Conservation (phyloP, 2,888 invertebrate genomes). For the Conomelus anceps region DNA sequence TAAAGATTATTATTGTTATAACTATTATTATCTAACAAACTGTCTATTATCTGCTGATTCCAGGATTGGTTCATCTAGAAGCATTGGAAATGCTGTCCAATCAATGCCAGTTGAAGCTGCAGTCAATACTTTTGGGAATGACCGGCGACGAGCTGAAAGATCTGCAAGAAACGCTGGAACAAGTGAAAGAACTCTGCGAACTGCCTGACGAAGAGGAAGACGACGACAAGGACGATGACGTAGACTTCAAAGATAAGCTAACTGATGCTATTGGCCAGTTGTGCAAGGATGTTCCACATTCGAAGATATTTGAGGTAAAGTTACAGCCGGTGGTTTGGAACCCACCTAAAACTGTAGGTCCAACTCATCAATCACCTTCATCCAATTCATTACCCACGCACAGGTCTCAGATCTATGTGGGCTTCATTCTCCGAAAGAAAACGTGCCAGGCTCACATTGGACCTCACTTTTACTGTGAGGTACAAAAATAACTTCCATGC, state of each 20-base stretch:
- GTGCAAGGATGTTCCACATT: slow-evolving; percentile 27
- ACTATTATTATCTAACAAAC: not conserved
- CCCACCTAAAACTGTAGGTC: too few relatives aligned
- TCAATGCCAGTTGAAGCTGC: slow-evolving; percentile 67
- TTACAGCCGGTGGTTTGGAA: too few relatives aligned
- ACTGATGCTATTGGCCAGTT: slow-evolving; percentile 20
- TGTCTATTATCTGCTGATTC: slow-evolving; percentile 24
- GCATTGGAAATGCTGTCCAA: slow-evolving; percentile 85
- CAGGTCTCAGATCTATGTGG: too few relatives aligned
- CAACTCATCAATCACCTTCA: too few relatives aligned
- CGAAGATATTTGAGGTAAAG: slow-evolving; percentile 26
- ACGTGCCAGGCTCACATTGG: too few relatives aligned
- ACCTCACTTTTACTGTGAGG: too few relatives aligned
- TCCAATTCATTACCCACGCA: too few relatives aligned
- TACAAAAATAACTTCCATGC: too few relatives aligned
- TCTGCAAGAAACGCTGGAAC: slow-evolving; percentile 67
- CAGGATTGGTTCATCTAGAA: slow-evolving; percentile 77
- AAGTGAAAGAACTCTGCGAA: slow-evolving; percentile 72
- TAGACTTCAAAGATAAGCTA: slow-evolving; percentile 19
- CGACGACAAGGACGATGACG: slow-evolving; percentile 28
- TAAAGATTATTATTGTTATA: slow-evolving; percentile 15
- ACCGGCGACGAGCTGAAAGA: slow-evolving; percentile 55
- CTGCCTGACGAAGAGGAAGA: slow-evolving; percentile 51
- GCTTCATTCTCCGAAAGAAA: too few relatives aligned
- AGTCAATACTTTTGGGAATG: slow-evolving; percentile 53